A percentile compares a stretch with the other conserved stretches of the same genome.
Evolutionary conservation across 2,797 vertebrate species (phyloP).

Genomic region (Morelia viridis): DNA sequence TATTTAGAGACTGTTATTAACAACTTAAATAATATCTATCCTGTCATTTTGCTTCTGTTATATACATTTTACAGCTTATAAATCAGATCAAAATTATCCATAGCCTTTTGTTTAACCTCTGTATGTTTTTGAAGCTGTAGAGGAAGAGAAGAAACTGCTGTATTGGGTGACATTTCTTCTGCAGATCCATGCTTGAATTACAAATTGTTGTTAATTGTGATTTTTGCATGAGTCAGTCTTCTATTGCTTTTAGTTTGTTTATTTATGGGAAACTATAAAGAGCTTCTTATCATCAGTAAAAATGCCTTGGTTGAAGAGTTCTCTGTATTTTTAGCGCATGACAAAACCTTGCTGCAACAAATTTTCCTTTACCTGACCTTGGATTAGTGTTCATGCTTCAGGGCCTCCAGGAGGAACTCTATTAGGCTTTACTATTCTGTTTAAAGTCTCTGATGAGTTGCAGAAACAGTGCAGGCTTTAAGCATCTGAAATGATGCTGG

Average conservation of each 20-base stretch:
- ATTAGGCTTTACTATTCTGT: neutral
- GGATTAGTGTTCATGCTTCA: neutral
- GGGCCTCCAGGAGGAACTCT: neutral
- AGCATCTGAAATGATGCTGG: neutral
- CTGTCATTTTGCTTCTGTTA: slow-evolving; percentile 6
- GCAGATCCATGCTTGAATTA: neutral
- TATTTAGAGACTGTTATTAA: neutral
- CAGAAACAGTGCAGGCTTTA: neutral
- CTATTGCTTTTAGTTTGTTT: neutral
- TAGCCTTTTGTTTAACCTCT: neutral
- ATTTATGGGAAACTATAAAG: neutral
- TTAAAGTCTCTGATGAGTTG: neutral
- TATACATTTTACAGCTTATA: slow-evolving; percentile 2
- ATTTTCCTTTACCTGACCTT: neutral
- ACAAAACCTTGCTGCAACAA: neutral
- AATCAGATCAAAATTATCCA: slow-evolving; percentile 16
- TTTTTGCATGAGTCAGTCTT: neutral
- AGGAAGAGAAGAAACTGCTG: neutral
- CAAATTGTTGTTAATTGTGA: neutral
- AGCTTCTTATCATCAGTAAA: neutral
- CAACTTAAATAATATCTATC: neutral
- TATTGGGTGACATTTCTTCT: neutral
- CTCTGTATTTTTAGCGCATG: neutral
- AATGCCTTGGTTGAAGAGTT: neutral
- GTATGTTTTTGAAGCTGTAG: neutral